Evolutionary conservation across 2,888 invertebrate species (phyloP), one percentile per base, ranked within the genome.

Genomic region (Stenolophus ochropezus): DNA sequence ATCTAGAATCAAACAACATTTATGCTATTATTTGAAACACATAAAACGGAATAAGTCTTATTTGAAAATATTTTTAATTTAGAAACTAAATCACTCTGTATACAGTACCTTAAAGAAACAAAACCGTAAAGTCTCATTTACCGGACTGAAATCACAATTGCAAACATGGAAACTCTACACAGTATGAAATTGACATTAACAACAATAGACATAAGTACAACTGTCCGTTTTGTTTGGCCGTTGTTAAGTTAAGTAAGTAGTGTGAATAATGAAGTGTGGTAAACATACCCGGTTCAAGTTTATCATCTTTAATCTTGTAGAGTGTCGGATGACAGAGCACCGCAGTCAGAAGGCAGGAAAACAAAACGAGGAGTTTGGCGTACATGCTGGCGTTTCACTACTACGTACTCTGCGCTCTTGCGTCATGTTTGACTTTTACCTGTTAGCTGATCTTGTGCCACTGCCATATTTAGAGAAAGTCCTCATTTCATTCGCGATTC

Each of bases 271-370:
- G 16, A 69, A 69, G 65, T 27, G 18, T 69, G 33, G 27, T 69
- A 69, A 27, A 83, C 86, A 85, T 85, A 91, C 91, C 91, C 87
- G 91, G 89, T 86, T 91, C 91, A 75, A 90, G 87, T 85, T 90
- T 89, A 83, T 90, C 90, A 83, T 90, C 89, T 25, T 89, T 91
- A 83, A 89, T 89, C 84, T 91, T 90, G 84, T 91, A 91, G 83
- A 91, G 85, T 86, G 91, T 91, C 23, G 91, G 89, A 80, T 86
- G 85, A 61, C 84, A 82, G 33, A 83, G 56, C 6, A 83, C 83
- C 53, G 83, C 65, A 82, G 83, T 42, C 47, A 82, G 49, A 82
- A 65, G 58, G 69, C 69, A 74, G 69, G 69, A 93, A 94, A 88
- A 71, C 79, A 79, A 69, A 79, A 79, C 79, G 65, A 69, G 33